phyloP scores from a whole-genome alignment of 2,888 invertebrate genomes.

The Sesamia inferens region DNA sequence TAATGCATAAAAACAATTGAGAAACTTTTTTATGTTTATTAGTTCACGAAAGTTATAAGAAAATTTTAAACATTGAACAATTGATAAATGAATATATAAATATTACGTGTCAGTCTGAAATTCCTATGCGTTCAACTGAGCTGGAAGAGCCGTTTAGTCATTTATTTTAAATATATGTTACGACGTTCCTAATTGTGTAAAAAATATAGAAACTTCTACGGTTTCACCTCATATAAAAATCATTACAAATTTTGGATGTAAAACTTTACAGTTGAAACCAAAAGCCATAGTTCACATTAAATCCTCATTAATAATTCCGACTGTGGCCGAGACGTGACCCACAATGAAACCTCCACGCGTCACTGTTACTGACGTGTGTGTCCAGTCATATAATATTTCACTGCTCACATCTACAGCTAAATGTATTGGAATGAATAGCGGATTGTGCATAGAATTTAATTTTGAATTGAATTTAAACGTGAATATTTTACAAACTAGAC shows the following conservation, averaged over 20 bases:
- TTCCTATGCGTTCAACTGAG: no score
- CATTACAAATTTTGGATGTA: not conserved
- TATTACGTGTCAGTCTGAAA: no score
- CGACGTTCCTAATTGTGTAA: not conserved
- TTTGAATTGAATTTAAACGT: slow-evolving; percentile 2
- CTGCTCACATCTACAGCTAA: slow-evolving; percentile 59
- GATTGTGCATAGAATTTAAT: slow-evolving; percentile 23
- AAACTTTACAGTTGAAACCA: not conserved
- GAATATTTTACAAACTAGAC: not conserved
- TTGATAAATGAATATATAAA: no score
- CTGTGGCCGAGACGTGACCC: slow-evolving; percentile 30
- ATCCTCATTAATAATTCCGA: slow-evolving; percentile 19
- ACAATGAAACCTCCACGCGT: slow-evolving; percentile 25
- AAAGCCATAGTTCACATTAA: slow-evolving; percentile 25
- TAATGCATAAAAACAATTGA: no score
- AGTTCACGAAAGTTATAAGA: no score
- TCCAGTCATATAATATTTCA: slow-evolving; percentile 66
- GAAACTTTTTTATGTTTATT: no score
- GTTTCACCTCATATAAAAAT: not conserved
- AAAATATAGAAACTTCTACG: not conserved
- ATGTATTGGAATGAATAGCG: slow-evolving; percentile 59
- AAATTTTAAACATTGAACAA: no score
- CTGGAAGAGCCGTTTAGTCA: no score
- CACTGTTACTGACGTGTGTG: slow-evolving; percentile 70
- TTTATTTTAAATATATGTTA: no score